Percentiles rank a stretch among this genome's conserved stretches.
Evolutionary conservation across 2,113 vertebrate species (phyloP).

Genomic region (Phalacrocorax pelagicus): DNA sequence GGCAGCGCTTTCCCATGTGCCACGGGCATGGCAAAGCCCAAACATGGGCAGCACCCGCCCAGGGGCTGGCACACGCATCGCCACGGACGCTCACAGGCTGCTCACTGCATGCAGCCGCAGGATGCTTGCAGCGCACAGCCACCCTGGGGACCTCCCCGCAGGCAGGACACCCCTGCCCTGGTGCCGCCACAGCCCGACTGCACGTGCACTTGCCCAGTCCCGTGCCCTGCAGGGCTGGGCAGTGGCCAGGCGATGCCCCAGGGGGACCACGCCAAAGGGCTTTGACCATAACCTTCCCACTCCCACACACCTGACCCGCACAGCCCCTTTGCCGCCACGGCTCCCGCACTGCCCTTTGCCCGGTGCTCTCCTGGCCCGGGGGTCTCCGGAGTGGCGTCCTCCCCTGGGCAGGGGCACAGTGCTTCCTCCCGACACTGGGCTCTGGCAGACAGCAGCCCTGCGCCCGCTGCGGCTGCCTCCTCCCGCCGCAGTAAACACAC

Average conservation of each 20-base stretch:
- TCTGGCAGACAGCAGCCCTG: not conserved
- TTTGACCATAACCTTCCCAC: fast-evolving
- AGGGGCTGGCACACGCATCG: fast-evolving
- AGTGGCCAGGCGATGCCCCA: not conserved
- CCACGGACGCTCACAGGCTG: not conserved
- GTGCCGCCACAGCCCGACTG: not conserved
- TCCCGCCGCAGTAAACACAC: constrained; percentile 4
- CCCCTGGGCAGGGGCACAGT: not conserved
- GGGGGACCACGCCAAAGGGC: not conserved
- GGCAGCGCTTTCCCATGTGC: fast-evolving
- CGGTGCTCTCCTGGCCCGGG: not conserved
- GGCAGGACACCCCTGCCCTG: not conserved
- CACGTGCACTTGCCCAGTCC: not conserved
- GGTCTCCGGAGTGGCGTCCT: not conserved
- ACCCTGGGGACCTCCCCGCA: fast-evolving
- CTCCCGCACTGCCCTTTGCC: not conserved
- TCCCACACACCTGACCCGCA: not conserved
- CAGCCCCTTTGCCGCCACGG: not conserved
- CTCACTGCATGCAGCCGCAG: not conserved
- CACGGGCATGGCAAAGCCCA: fast-evolving
- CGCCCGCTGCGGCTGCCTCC: not conserved
- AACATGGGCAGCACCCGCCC: not conserved
- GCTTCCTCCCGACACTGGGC: not conserved
- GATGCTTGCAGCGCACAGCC: not conserved
- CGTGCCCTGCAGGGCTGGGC: not conserved